Percentiles rank a stretch among this genome's conserved stretches.
These are phyloP conservation scores for Malurus melanocephalus DNA, from an alignment of 2,113 vertebrate genomes.

Conservation along the genomic window DNA sequence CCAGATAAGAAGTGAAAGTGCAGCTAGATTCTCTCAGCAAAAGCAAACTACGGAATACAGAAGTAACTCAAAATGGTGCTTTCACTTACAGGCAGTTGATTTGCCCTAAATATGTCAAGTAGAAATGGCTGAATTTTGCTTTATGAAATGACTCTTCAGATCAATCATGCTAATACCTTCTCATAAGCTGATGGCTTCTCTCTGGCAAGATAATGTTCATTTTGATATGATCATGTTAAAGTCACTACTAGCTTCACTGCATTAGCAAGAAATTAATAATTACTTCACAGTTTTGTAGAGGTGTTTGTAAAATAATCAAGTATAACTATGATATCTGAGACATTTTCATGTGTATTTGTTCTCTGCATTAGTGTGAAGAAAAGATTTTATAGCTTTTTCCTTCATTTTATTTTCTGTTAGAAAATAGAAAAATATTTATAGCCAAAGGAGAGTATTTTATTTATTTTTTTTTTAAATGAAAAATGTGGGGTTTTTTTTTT, in stretches of 20 bases:
- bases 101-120: not conserved
- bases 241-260: not conserved
- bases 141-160: constrained; percentile 4
- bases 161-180: not conserved
- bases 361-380: not conserved
- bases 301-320: not conserved
- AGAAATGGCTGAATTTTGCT: constrained; percentile 13
- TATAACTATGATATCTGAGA: not conserved
- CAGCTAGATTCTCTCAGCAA: not conserved
- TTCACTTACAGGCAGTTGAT: constrained; percentile 3
- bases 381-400: not conserved
- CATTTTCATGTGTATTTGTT: not conserved
- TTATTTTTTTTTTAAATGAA: not conserved
- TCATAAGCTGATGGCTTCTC: not conserved
- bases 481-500: not conserved
- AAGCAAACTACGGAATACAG: not conserved
- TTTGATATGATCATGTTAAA: not conserved
- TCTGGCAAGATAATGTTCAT: not conserved
- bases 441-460: not conserved
- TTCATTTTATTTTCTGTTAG: not conserved
- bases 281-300: not conserved
- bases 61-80: not conserved
- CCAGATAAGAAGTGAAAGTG: not conserved
- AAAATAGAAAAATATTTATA: not conserved
- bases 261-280: not conserved